Conservation (phyloP, 2,888 invertebrate genomes). For the Eilema depressum region DNA sequence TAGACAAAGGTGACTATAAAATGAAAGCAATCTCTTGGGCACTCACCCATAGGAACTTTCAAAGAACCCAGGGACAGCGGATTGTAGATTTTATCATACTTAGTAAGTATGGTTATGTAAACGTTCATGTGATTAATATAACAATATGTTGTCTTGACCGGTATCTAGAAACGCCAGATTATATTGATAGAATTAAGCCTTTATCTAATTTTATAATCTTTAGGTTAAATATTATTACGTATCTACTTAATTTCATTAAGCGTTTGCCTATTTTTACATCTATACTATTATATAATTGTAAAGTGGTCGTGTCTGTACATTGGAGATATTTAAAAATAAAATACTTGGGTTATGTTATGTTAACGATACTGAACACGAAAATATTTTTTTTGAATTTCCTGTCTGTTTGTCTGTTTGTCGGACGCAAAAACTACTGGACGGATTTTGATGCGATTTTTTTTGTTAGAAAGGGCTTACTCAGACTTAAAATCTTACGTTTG, state of each 20-base stretch:
- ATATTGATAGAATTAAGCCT: not conserved
- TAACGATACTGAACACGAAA: no score
- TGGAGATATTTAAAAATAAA: no score
- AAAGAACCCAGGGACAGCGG: not conserved
- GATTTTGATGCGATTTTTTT: no score
- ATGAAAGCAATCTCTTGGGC: not conserved
- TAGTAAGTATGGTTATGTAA: not conserved
- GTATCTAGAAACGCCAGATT: not conserved
- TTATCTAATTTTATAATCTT: not conserved
- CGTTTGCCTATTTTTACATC: not conserved
- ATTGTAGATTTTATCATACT: constrained; percentile 1
- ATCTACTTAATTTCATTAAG: not conserved
- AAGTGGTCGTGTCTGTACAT: no score
- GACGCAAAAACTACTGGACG: no score
- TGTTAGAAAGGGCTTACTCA: no score
- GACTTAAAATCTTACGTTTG: no score
- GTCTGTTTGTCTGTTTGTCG: no score
- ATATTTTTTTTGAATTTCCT: no score
- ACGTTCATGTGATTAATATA: not conserved
- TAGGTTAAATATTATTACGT: not conserved
- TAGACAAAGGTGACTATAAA: not conserved
- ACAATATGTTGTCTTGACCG: not conserved
- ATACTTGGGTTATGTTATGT: no score
- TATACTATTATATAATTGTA: not conserved
- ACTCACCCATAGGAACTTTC: not conserved